phyloP scores from a whole-genome alignment of 2,797 vertebrate genomes.

The Chaenodraco wilsoni region DNA sequence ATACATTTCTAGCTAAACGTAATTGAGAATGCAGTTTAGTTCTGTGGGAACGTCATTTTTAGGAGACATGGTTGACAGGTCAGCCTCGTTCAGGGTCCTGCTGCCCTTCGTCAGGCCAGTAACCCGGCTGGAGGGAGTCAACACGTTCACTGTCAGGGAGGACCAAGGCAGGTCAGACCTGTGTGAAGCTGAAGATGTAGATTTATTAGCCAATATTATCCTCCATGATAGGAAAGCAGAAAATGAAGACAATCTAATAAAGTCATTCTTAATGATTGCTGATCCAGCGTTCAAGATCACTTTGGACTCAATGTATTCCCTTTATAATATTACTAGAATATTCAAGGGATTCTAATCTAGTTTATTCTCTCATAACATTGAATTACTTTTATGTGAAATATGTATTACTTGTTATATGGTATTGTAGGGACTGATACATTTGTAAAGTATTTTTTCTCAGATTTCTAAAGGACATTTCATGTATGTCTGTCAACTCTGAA shows the following conservation, averaged over 20 bases:
- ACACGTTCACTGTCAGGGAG: slow-evolving; percentile 1
- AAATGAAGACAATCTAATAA: background rate
- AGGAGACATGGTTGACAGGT: background rate
- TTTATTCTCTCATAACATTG: too few relatives aligned
- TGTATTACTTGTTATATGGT: background rate
- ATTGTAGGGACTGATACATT: background rate
- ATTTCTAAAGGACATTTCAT: background rate
- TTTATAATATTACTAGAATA: background rate
- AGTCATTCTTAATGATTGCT: background rate
- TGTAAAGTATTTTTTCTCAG: background rate
- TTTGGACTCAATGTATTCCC: background rate
- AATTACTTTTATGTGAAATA: background rate
- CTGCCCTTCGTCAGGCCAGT: slow-evolving; percentile 1
- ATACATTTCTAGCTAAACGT: too few relatives aligned
- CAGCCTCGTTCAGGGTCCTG: background rate
- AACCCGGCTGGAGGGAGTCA: slow-evolving; percentile 7
- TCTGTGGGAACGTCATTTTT: too few relatives aligned
- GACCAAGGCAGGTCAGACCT: background rate
- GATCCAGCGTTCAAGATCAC: background rate
- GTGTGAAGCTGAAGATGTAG: background rate
- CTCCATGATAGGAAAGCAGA: too few relatives aligned
- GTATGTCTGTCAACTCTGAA: background rate
- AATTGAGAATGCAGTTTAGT: too few relatives aligned
- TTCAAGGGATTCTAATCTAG: background rate
- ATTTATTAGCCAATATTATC: background rate